Conservation (phyloP, 2,797 vertebrate genomes). For the Knipowitschia caucasica region DNA sequence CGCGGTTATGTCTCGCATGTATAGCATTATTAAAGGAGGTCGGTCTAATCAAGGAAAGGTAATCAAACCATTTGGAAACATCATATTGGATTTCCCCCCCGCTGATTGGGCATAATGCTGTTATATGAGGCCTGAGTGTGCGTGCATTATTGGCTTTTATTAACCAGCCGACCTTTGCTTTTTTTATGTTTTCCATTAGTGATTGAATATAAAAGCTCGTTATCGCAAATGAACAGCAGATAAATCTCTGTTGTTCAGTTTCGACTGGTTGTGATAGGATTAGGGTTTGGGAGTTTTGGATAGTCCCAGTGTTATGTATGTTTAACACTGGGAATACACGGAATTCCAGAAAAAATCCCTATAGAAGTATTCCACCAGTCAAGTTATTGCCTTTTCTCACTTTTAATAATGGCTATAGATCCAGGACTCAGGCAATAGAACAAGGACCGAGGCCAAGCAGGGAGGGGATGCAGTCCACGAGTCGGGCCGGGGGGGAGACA, state of each 20-base stretch:
- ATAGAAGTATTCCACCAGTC: too few relatives aligned
- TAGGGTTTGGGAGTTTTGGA: too few relatives aligned
- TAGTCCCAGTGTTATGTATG: too few relatives aligned
- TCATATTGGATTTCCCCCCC: not conserved
- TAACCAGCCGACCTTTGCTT: not conserved
- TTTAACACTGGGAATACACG: too few relatives aligned
- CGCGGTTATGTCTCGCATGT: constrained; percentile 1
- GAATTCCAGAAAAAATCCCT: too few relatives aligned
- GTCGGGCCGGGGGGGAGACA: too few relatives aligned
- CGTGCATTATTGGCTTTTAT: not conserved
- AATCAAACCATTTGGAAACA: constrained; percentile 4
- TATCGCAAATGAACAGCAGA: not conserved
- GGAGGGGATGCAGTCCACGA: too few relatives aligned
- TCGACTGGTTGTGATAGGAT: too few relatives aligned
- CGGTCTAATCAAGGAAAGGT: not conserved
- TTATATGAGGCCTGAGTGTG: not conserved
- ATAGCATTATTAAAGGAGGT: not conserved
- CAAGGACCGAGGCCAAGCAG: too few relatives aligned
- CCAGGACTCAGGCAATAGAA: too few relatives aligned
- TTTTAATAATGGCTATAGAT: too few relatives aligned
- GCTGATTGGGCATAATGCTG: not conserved
- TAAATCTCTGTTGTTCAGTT: not conserved
- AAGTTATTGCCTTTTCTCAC: too few relatives aligned
- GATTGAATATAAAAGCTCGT: not conserved
- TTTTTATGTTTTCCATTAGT: not conserved